These are phyloP conservation scores for Lordiphosa andalusiaca DNA, from an alignment of 2,888 invertebrate species.

Conservation along the genomic window DNA sequence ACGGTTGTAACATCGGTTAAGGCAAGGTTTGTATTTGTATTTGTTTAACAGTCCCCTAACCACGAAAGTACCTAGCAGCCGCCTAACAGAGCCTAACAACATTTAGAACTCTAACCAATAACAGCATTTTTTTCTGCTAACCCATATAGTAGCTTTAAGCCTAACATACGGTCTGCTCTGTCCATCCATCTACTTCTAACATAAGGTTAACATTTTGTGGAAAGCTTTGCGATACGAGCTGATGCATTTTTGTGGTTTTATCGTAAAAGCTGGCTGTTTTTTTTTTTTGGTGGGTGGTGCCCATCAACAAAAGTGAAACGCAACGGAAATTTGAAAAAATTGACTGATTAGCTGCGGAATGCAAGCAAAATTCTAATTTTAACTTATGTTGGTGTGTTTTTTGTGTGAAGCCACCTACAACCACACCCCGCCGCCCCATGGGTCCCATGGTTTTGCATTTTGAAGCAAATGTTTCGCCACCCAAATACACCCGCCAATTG, in stretches of 20 bases:
- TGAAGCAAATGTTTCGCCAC: conserved; percentile 22
- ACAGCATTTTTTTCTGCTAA: conserved; percentile 32
- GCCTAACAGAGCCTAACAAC: conserved; percentile 10
- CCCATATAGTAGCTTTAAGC: conserved; percentile 27
- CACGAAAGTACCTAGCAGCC: conserved; percentile 60
- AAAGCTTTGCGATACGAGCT: conserved; percentile 37
- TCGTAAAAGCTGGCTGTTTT: conserved; percentile 54
- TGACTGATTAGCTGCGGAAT: conserved; percentile 11
- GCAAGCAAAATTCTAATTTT: conserved; percentile 15
- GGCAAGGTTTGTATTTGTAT: conserved; percentile 93
- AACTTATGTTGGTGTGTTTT: conserved; percentile 44
- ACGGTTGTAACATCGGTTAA: conserved; percentile 98
- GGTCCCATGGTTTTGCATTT: conserved; percentile 52
- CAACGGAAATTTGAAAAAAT: conserved; percentile 7
- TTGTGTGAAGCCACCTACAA: conserved; percentile 34
- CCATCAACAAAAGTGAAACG: conserved; percentile 33
- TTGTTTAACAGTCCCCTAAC: no score
- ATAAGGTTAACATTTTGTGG: conserved; percentile 24
- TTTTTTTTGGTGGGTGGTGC: conserved; percentile 32
- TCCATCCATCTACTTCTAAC: conserved; percentile 26
- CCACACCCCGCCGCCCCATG: no score
- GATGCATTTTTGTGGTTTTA: conserved; percentile 40
- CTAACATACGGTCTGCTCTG: conserved; percentile 10
- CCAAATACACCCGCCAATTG: conserved; percentile 38
- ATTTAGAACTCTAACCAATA: conserved; percentile 9